These are phyloP conservation scores for Drosophila nigricruria DNA, from an alignment of 2,888 invertebrate species.

Conservation along the genomic window DNA sequence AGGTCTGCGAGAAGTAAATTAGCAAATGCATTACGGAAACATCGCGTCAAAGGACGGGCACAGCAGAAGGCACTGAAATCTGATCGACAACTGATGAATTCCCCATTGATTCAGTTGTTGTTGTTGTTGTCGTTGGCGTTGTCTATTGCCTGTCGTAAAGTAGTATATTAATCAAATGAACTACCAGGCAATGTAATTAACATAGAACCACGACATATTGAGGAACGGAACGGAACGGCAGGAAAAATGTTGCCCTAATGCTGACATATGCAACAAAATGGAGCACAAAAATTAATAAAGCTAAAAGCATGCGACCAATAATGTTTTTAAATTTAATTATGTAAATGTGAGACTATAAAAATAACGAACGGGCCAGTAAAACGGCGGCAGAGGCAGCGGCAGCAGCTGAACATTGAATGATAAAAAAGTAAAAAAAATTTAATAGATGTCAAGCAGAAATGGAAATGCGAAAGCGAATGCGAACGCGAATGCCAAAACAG, in stretches of 20 bases:
- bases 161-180: slow-evolving; percentile 60
- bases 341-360: slow-evolving; percentile 72
- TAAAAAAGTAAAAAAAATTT: slow-evolving; percentile 54
- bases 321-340: slow-evolving; percentile 80
- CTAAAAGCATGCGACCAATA: slow-evolving; percentile 76
- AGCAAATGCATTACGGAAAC: slow-evolving; percentile 21
- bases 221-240: neutral
- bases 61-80: slow-evolving; percentile 12
- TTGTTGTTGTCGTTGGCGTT: neutral
- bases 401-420: slow-evolving; percentile 17
- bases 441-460: slow-evolving; percentile 80
- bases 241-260: slow-evolving; percentile 11
- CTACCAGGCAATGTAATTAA: slow-evolving; percentile 69
- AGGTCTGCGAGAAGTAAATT: neutral
- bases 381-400: neutral
- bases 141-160: slow-evolving; percentile 30
- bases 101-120: slow-evolving; percentile 14
- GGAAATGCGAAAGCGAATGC: slow-evolving; percentile 57
- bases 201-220: slow-evolving; percentile 22
- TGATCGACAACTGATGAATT: slow-evolving; percentile 35
- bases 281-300: slow-evolving; percentile 70
- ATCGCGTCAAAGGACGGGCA: neutral
- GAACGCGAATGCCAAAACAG: slow-evolving; percentile 46
- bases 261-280: slow-evolving; percentile 58
- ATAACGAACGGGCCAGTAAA: neutral